Base-by-base conservation (phyloP, 2,797 vertebrate species). In the Muraenolepis orangiensis region DNA sequence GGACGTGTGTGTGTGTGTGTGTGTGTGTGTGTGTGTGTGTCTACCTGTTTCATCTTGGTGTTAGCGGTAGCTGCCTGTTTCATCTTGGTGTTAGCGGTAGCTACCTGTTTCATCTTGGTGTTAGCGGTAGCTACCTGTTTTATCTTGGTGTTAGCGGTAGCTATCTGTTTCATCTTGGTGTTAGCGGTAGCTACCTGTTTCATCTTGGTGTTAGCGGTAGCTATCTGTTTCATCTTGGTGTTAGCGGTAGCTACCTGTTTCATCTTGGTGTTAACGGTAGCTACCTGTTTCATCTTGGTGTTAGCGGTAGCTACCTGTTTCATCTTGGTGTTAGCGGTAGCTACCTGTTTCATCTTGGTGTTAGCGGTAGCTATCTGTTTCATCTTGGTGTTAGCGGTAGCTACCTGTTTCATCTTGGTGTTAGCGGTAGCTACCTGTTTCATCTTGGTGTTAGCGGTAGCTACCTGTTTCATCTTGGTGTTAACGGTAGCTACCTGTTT, bases 251-350 rank as follows among this genome's bases (percentile, higher is more conserved):
- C 16, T 73, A 84, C 94, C 86, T 87, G 87, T n/a, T 96, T 95
- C 89, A 96, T 93, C 81, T 96, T n/a, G n/a, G n/a, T n/a, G n/a
- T n/a, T n/a, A n/a, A n/a, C n/a, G n/a, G n/a, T n/a, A n/a, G 23
- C 16, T 73, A 84, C 94, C 86, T 87, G 87, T n/a, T 96, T 95
- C 89, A 96, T 93, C 81, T 96, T n/a, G n/a, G n/a, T n/a, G n/a
- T n/a, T n/a, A n/a, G n/a, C n/a, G n/a, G n/a, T n/a, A n/a, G 23
- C 16, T 73, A 84, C 94, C 86, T 87, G 87, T n/a, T 96, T 95
- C 89, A 96, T 93, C 81, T 96, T n/a, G n/a, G n/a, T n/a, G n/a
- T n/a, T n/a, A n/a, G n/a, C n/a, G n/a, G n/a, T n/a, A n/a, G 23
- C 16, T 73, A 84, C 94, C 86, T 87, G 87, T n/a, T 96, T 95